Evolutionary conservation across 2,113 vertebrate genomes (phyloP).

Genomic region (Neoarius graeffei): DNA sequence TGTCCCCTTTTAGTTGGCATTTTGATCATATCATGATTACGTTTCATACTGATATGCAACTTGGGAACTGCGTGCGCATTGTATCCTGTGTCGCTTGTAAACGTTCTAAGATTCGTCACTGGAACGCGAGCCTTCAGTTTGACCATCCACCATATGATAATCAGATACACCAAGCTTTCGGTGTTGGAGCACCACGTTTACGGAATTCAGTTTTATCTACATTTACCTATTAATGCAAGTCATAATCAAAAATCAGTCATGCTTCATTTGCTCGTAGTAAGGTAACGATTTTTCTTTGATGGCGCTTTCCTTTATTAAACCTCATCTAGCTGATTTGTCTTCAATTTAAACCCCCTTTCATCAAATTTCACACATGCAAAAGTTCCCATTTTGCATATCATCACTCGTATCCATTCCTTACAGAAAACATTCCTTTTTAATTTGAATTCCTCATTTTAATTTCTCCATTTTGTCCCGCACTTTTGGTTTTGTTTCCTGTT

Average conservation of each 20-base stretch:
- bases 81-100: not conserved
- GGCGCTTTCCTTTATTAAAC: not conserved
- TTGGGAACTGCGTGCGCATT: conserved; percentile 63
- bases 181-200: not conserved
- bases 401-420: conserved; percentile 77
- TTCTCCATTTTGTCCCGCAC: conserved; percentile 72
- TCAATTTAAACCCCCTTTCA: not conserved
- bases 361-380: not conserved
- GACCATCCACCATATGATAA: not conserved
- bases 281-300: not conserved
- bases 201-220: not conserved
- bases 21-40: conserved; percentile 69
- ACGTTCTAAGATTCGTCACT: not conserved
- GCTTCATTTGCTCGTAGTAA: not conserved
- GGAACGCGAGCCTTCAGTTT: not conserved
- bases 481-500: conserved; percentile 92
- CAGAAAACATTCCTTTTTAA: conserved; percentile 75
- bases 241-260: not conserved
- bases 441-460: conserved; percentile 69
- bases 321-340: not conserved
- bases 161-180: not conserved
- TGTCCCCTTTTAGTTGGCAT: conserved; percentile 65
- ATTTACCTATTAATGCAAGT: not conserved
- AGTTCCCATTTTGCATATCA: conserved; percentile 79
- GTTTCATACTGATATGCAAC: conserved; percentile 77